These are phyloP conservation scores for Siphonodentalium dalli DNA, from an alignment of 2,888 invertebrate genomes.

Conservation along the genomic window DNA sequence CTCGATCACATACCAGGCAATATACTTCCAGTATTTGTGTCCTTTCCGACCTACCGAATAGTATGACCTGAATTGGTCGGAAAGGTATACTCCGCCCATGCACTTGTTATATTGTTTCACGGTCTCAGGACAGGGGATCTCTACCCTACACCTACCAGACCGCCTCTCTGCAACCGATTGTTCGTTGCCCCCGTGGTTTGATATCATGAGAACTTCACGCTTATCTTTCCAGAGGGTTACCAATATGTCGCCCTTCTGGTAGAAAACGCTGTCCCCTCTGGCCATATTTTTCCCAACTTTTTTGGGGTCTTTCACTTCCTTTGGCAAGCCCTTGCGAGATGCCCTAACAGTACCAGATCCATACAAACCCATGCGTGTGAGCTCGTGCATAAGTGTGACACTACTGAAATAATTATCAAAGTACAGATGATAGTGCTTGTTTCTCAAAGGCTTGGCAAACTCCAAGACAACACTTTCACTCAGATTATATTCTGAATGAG, in stretches of 20 bases:
- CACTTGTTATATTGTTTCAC: constrained; percentile 9
- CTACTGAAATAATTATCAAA: constrained; percentile 21
- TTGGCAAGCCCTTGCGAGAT: constrained; percentile 16
- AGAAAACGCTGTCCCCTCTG: background rate
- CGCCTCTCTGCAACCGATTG: constrained; percentile 1
- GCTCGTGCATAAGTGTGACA: constrained; percentile 5
- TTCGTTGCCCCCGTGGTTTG: constrained; percentile 1
- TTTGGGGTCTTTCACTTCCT: constrained; percentile 3
- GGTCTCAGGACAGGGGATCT: constrained; percentile 8
- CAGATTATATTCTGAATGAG: background rate
- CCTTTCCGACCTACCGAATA: constrained; percentile 9
- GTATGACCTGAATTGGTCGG: constrained; percentile 19
- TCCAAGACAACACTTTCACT: constrained; percentile 20
- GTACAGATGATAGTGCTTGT: constrained; percentile 3
- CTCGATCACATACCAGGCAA: too few species aligned
- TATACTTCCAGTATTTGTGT: constrained; percentile 19
- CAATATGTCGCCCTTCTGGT: constrained; percentile 10
- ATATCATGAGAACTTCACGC: background rate
- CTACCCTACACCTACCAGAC: constrained; percentile 4
- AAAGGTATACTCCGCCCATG: constrained; percentile 23
- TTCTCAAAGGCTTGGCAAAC: background rate
- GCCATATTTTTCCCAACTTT: too few species aligned
- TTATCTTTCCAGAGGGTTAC: constrained; percentile 21
- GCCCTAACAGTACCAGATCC: constrained; percentile 20
- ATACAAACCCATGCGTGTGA: background rate